Evolutionary conservation across 1,140 invertebrate species (phyloP).

Genomic region (Mamestra configurata): DNA sequence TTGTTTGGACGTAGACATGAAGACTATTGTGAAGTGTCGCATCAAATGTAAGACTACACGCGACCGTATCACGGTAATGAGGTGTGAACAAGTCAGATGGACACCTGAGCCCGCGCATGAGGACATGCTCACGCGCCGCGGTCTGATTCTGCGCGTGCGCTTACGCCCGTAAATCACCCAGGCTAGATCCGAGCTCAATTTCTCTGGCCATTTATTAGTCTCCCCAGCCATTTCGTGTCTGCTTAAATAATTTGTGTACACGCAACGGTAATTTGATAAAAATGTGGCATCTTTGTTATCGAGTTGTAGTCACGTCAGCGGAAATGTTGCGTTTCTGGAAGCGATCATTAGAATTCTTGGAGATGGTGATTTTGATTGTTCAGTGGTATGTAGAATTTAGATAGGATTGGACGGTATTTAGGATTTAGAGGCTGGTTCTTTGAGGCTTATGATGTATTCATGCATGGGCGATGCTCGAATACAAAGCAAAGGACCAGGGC

Average conservation of each 20-base stretch:
- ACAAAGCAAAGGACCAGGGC: too few species aligned
- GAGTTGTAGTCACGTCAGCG: slow-evolving; percentile 41
- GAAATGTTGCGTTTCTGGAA: slow-evolving; percentile 22
- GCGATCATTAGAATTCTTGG: slow-evolving; percentile 10
- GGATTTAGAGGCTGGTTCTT: too few species aligned
- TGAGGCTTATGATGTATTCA: not conserved
- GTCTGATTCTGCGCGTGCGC: slow-evolving; percentile 47
- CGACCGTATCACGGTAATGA: slow-evolving; percentile 36
- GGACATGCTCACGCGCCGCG: slow-evolving; percentile 44
- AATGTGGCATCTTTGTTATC: slow-evolving; percentile 17
- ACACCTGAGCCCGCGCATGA: slow-evolving; percentile 36
- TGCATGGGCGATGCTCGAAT: not conserved
- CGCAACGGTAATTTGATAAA: slow-evolving; percentile 43
- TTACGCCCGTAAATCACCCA: slow-evolving; percentile 39
- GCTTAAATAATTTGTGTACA: slow-evolving; percentile 41
- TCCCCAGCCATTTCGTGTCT: slow-evolving; percentile 31
- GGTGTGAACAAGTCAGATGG: slow-evolving; percentile 50
- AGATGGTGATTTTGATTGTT: slow-evolving; percentile 6
- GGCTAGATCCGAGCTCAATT: slow-evolving; percentile 41
- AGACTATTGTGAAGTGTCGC: slow-evolving; percentile 5
- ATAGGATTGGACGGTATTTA: not conserved
- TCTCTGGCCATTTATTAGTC: slow-evolving; percentile 35
- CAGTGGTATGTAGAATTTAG: not conserved
- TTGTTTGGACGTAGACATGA: slow-evolving; percentile 26
- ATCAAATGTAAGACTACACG: not conserved